phyloP scores from a whole-genome alignment of 2,113 vertebrate species.

The Dipodomys ordii region DNA sequence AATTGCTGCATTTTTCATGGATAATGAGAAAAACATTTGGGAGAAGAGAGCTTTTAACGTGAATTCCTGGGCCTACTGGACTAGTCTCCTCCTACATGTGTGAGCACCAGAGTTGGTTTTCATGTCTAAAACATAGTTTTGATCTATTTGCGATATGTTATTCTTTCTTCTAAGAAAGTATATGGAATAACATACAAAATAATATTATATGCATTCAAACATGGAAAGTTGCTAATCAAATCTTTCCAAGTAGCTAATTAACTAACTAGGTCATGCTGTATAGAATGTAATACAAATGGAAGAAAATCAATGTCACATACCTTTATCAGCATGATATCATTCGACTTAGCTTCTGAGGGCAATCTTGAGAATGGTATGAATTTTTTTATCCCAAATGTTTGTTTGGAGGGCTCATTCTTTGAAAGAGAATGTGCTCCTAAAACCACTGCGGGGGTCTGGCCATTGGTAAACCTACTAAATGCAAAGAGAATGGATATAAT shows the following conservation, averaged over 20 bases:
- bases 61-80: background rate
- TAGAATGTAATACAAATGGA: background rate
- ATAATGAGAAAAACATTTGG: slow-evolving; percentile 49
- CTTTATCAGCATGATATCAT: slow-evolving; percentile 79
- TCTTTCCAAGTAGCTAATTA: background rate
- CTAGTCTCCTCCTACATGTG: background rate
- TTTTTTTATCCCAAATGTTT: slow-evolving; percentile 45
- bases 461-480: slow-evolving; percentile 36
- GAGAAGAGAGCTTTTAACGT: background rate
- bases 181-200: background rate
- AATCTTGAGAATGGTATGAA: slow-evolving; percentile 58
- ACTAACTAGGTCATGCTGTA: background rate
- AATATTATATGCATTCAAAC: background rate
- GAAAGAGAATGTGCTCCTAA: slow-evolving; percentile 74
- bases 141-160: background rate
- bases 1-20: slow-evolving; percentile 46
- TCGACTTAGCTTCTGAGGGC: background rate
- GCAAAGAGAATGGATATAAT: background rate
- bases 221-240: background rate
- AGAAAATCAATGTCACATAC: slow-evolving; percentile 26
- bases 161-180: background rate
- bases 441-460: slow-evolving; percentile 30
- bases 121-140: background rate
- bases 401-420: slow-evolving; percentile 67
- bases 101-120: background rate